Base-by-base conservation (phyloP, 2,888 invertebrate species). In the Orthosia gracilis region DNA sequence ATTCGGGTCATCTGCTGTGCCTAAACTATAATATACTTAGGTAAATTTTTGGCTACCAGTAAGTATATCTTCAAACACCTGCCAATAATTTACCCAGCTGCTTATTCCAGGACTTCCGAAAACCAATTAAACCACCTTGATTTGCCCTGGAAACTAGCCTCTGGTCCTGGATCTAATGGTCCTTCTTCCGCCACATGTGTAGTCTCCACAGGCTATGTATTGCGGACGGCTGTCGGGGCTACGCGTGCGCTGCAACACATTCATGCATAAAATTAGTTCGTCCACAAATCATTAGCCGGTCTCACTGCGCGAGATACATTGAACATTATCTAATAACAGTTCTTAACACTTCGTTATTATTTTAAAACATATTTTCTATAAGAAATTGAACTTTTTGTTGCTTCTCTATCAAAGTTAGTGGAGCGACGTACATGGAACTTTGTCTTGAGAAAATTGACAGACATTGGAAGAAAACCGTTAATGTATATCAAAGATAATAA, bases 261-360 rank as follows among this genome's bases (percentile, higher is more conserved):
- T 87, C 89, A 93, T 92, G 92, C 90, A 92, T 92, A 92, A 89
- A 87, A 92, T 92, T 92, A 92, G 90, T 90, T 87, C 57, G 83
- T 72, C 86, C 87, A 87, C 88, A 86, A 88, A 87, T 87, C 87
- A 88, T 90, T 89, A 88, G 84, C 61, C n/a, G 31, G 61, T n/a
- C 65, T 54, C 80, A 78, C 78, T 76, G 82, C 61, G 76, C 66
- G 47, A 45, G 7, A 66, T 66, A 80, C 62, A 66, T 72, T 76
- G 52, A 59, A 52, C 26, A 61, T 66, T 62, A 49, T 64, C 31
- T 68, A 73, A 67, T 75, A 40, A 69, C 5, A 49, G 12, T 61
- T 70, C 57, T 65, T 52, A 76, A n/a, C 45, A 64, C 7, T 49
- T 50, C 3, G 3, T 57, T 57, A 65, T 66, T 55, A 47, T 40